Evolutionary conservation across 2,888 invertebrate species (phyloP).

Genomic region (Alloscopus bannaensis): DNA sequence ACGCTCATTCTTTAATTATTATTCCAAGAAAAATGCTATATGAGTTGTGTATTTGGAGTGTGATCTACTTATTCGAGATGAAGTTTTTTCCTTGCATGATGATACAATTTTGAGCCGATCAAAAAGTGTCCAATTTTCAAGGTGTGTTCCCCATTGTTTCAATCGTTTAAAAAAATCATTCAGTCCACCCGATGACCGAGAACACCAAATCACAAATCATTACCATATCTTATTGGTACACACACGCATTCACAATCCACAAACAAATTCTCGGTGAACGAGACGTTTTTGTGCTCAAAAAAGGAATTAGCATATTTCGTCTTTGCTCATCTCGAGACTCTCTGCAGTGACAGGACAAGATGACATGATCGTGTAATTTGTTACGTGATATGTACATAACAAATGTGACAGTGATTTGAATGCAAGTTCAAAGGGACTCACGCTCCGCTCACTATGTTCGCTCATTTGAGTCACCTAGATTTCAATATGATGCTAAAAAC

Average conservation of each 20-base stretch:
- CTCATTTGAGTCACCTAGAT: no score
- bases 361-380: conserved; percentile 32
- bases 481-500: no score
- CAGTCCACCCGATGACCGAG: background rate
- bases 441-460: no score
- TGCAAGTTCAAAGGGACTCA: conserved; percentile 12
- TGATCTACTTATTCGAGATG: no score
- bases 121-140: no score
- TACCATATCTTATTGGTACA: background rate
- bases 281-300: background rate
- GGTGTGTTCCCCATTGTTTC: conserved; percentile 17
- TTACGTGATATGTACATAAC: conserved; percentile 25
- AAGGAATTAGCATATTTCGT: background rate
- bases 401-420: conserved; percentile 38
- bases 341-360: conserved; percentile 24
- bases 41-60: no score
- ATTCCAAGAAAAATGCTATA: no score
- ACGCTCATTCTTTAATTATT: no score
- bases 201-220: background rate
- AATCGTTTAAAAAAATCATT: background rate
- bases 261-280: background rate
- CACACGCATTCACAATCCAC: background rate
- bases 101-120: no score
- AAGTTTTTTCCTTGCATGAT: no score
- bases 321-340: no score